These are phyloP conservation scores for Girardinichthys multiradiatus DNA, from an alignment of 2,113 vertebrate genomes.

Conservation along the genomic window DNA sequence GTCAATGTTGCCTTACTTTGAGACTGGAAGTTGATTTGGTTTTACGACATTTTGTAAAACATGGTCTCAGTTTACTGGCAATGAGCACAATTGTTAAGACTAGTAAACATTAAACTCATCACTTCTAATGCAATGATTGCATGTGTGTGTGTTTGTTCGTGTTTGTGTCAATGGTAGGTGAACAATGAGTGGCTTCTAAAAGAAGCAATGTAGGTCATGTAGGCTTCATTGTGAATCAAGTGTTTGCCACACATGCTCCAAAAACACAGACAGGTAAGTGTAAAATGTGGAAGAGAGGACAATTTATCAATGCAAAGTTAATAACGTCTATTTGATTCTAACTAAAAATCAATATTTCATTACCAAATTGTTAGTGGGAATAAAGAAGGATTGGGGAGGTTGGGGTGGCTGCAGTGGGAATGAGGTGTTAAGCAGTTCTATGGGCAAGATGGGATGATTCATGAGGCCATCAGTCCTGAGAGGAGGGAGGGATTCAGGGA, in stretches of 20 bases:
- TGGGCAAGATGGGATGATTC: slow-evolving; percentile 98
- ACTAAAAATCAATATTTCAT: slow-evolving; percentile 99
- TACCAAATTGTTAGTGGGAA: slow-evolving; percentile 99
- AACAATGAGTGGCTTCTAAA: slow-evolving; percentile 36
- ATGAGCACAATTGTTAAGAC: slow-evolving; percentile 23
- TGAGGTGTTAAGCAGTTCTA: slow-evolving; percentile 93
- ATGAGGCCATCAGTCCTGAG: slow-evolving; percentile 86
- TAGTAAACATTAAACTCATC: slow-evolving; percentile 52
- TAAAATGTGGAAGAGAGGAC: slow-evolving; percentile 78
- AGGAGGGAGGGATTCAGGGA: slow-evolving; percentile 83
- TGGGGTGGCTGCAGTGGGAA: slow-evolving; percentile 89
- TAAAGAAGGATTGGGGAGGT: slow-evolving; percentile 99
- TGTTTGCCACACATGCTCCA: slow-evolving; percentile 63
- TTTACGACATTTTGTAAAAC: slow-evolving; percentile 52
- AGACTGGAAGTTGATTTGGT: slow-evolving; percentile 55
- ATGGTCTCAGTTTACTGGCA: slow-evolving; percentile 30
- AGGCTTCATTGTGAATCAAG: slow-evolving; percentile 69
- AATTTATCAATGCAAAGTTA: slow-evolving; percentile 99
- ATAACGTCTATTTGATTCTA: slow-evolving; percentile 99
- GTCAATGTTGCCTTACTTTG: slow-evolving; percentile 46
- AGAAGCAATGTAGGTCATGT: slow-evolving; percentile 62
- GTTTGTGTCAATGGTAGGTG: background rate
- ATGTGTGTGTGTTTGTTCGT: slow-evolving; percentile 16
- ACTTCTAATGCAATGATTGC: slow-evolving; percentile 30
- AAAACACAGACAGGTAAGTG: slow-evolving; percentile 58